A percentile compares a stretch with the other conserved stretches of the same genome.
phyloP scores from a whole-genome alignment of 2,113 vertebrate species.

The Phycodurus eques region DNA sequence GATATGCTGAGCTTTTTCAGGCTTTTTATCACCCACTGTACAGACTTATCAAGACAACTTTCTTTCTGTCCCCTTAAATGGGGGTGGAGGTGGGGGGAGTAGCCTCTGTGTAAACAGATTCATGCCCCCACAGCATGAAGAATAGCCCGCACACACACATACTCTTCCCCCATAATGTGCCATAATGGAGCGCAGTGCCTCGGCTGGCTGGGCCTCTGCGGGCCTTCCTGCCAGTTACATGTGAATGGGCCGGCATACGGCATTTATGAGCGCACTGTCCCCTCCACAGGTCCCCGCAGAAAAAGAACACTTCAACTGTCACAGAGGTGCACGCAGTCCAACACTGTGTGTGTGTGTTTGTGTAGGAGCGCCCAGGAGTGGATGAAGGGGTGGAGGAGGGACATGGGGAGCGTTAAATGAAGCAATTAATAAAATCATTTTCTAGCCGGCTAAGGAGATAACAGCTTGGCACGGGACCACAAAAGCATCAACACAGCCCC shows the following conservation, averaged over 20 bases:
- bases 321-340: conserved; percentile 46
- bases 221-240: conserved; percentile 62
- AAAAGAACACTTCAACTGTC: conserved; percentile 50
- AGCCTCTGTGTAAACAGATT: conserved; percentile 20
- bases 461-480: conserved; percentile 76
- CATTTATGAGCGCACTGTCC: conserved; percentile 63
- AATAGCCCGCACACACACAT: conserved; percentile 14
- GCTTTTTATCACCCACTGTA: neutral
- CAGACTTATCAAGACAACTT: neutral
- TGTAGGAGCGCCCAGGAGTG: conserved; percentile 45
- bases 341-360: conserved; percentile 46
- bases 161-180: conserved; percentile 50
- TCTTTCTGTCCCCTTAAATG: neutral
- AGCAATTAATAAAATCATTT: conserved; percentile 84
- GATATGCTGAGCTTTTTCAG: neutral
- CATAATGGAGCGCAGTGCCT: conserved; percentile 50
- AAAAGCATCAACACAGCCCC: conserved; percentile 66
- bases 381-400: conserved; percentile 28
- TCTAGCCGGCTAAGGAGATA: conserved; percentile 80
- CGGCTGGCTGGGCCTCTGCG: conserved; percentile 52
- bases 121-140: conserved; percentile 13
- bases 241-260: conserved; percentile 69
- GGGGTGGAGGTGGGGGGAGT: neutral
- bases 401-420: conserved; percentile 72
- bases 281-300: conserved; percentile 57